These are phyloP conservation scores for Phymanthus crucifer DNA, from an alignment of 92 coral and sea anemone genomes.

Conservation along the genomic window DNA sequence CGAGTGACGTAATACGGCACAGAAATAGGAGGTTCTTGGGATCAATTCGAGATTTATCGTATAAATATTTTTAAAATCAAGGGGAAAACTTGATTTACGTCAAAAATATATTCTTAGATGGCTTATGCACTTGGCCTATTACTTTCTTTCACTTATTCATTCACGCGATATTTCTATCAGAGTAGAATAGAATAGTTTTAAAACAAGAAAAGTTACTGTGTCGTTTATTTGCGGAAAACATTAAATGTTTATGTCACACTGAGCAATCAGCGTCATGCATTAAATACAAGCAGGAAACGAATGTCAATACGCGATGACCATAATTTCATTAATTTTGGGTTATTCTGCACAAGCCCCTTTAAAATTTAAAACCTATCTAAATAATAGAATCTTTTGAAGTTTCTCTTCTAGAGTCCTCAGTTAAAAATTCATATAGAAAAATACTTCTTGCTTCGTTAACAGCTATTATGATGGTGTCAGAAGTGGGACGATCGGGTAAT, in stretches of 20 bases:
- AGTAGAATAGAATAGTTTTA: not conserved
- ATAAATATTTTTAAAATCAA: not conserved
- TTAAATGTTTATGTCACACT: not conserved
- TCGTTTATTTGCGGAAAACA: constrained; percentile 2
- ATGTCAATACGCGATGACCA: not conserved
- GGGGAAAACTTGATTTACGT: too few species aligned
- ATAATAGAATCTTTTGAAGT: not conserved
- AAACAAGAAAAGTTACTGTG: not conserved
- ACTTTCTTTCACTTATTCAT: not conserved
- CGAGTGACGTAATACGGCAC: not conserved
- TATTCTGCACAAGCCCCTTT: not conserved
- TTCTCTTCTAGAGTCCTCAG: not conserved
- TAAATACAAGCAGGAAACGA: not conserved
- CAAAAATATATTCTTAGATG: too few species aligned
- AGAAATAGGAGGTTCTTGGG: not conserved
- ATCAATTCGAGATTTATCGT: not conserved
- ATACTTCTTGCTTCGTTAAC: not conserved
- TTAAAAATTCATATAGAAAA: constrained; percentile 2
- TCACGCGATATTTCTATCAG: not conserved
- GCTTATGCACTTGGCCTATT: too few species aligned
- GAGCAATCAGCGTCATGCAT: not conserved
- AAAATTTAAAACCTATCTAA: not conserved
- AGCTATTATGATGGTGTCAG: constrained; percentile 23
- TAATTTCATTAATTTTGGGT: constrained; percentile 1
- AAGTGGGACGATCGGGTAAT: constrained; percentile 7